Conservation (phyloP, 2,113 vertebrate species). For the Lepidothrix coronata region DNA sequence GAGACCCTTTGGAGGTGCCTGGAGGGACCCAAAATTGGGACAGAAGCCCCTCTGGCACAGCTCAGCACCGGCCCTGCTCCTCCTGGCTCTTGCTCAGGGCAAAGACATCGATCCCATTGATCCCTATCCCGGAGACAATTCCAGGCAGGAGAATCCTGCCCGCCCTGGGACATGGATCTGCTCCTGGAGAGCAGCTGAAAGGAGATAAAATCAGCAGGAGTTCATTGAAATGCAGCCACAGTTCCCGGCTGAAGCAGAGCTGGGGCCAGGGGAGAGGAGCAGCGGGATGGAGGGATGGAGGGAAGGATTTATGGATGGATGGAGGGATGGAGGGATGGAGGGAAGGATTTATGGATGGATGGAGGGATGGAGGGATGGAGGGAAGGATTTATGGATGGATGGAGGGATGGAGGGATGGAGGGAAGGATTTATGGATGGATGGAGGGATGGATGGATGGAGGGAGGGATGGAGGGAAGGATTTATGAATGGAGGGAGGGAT, state of each 20-base stretch:
- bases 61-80: background rate
- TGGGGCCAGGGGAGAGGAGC: no score
- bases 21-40: no score
- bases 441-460: no score
- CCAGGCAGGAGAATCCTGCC: background rate
- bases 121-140: background rate
- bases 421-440: no score
- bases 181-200: background rate
- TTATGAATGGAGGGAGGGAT: background rate
- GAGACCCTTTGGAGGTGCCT: background rate
- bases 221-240: background rate
- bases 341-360: no score
- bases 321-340: background rate
- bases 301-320: background rate
- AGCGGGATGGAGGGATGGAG: background rate
- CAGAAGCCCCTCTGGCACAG: no score
- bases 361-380: no score
- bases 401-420: no score
- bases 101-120: no score
- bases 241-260: no score
- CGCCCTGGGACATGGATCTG: background rate
- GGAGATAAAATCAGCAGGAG: background rate
- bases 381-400: no score
- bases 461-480: background rate
- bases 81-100: background rate